These are phyloP conservation scores for Urosaurus nigricauda DNA, from an alignment of 2,797 vertebrate genomes.

Conservation along the genomic window DNA sequence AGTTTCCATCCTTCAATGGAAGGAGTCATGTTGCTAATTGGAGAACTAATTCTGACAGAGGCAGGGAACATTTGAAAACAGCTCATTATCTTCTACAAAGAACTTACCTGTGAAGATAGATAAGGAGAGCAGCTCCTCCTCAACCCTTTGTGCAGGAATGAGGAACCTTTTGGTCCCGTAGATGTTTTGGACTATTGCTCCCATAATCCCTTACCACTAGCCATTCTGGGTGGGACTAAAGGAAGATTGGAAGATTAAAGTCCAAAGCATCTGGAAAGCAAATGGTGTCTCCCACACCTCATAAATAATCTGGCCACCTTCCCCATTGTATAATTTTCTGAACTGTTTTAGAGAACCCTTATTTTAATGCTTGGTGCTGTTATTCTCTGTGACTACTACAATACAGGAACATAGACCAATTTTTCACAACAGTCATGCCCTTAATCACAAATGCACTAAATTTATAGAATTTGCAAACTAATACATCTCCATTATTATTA, in stretches of 20 bases:
- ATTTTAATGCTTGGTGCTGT: neutral
- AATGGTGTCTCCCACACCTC: neutral
- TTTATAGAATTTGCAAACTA: neutral
- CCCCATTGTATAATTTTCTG: neutral
- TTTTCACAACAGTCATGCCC: neutral
- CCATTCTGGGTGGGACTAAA: neutral
- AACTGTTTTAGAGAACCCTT: neutral
- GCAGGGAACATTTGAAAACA: neutral
- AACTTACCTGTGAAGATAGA: neutral
- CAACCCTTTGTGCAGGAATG: neutral
- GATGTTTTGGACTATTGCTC: neutral
- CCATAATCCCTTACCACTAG: neutral
- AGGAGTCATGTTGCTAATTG: neutral
- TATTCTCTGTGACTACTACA: neutral
- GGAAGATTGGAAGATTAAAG: neutral
- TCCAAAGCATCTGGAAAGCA: neutral
- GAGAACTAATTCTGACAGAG: neutral
- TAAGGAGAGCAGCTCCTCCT: neutral
- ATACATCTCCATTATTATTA: neutral
- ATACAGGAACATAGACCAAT: neutral
- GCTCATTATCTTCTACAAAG: neutral
- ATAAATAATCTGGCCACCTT: neutral
- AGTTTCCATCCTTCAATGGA: neutral
- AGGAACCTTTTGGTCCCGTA: neutral
- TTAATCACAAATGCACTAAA: neutral